These are phyloP conservation scores for Ceratoteleas bidentatus DNA, from an alignment of 1,140 invertebrate species.

Conservation along the genomic window DNA sequence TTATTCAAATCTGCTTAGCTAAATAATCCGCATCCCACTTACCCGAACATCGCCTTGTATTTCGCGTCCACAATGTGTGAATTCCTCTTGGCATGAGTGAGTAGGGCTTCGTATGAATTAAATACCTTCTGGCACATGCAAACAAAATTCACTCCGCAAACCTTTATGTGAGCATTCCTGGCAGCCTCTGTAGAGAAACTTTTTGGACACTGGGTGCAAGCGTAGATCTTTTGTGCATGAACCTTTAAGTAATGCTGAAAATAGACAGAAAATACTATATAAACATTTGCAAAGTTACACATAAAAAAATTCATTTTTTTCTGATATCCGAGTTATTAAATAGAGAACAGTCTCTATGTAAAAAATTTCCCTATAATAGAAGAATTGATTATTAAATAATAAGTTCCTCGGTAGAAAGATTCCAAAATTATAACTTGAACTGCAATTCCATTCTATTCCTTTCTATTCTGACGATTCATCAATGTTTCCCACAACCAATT, in stretches of 20 bases:
- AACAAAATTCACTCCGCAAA: constrained; percentile 81
- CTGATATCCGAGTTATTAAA: no score
- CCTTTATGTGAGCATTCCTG: constrained; percentile 78
- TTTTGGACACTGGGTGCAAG: constrained; percentile 82
- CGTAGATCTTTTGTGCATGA: constrained; percentile 82
- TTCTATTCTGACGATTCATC: no score
- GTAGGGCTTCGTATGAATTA: constrained; percentile 82
- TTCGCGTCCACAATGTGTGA: constrained; percentile 79
- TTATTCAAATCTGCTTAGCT: no score
- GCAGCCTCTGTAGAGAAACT: constrained; percentile 82
- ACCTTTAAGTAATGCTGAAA: constrained; percentile 85
- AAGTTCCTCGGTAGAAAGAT: no score
- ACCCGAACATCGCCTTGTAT: constrained; percentile 73
- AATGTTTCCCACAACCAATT: no score
- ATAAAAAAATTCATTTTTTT: no score
- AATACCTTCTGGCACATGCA: constrained; percentile 82
- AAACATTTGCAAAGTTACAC: no score
- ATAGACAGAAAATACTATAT: constrained; percentile 26
- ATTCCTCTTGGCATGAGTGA: constrained; percentile 83
- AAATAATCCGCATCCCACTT: constrained; percentile 15
- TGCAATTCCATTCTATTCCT: no score
- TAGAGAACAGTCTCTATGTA: no score
- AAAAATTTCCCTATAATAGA: no score
- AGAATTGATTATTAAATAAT: no score
- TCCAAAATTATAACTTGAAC: no score